Base-by-base conservation (phyloP, 2,113 vertebrate species). In the Haemorhous mexicanus region DNA sequence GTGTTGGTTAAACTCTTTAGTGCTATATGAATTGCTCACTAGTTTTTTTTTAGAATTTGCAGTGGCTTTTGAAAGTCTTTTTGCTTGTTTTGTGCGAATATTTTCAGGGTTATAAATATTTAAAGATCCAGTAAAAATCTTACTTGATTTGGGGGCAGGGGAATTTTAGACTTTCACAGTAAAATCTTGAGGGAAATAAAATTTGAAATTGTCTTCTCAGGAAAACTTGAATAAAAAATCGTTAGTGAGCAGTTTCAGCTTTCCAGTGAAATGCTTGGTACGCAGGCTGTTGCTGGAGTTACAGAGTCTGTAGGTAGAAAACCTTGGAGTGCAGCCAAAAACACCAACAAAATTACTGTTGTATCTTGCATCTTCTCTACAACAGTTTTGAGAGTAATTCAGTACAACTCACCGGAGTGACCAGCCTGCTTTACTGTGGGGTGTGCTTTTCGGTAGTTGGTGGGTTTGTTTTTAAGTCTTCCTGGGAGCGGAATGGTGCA, bases 1-100 rank as follows among this genome's bases (percentile, higher is more conserved):
- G 3, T 4, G 6, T 53, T 46, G 3, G 2, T 63, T 78, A 67
- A 80, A 28, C n/a, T 67, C 16, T 44, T 62, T 58, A 28, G 23
- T 49, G 16, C 14, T 47, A 0, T 0, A 0, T 46, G 11, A 27
- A 18, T 22, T 14, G 55, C 13, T 43, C 11, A 6, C 16, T 52
- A 8, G 9, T 20, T 9, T 56, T 70, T 70, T 69, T 56, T n/a
- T 58, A n/a, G 21, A n/a, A 13, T 23, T 58, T 33, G 32, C 8
- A 28, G 10, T 39, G 10, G 1, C 9, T 79, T 89, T 83, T 69
- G 20, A 66, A 76, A 76, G 19, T 28, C 12, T 49, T 22, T 39
- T 26, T 20, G 5, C 35, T 90, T 66, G 9, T 73, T 88, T 83
- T 8, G 1, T 6, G 7, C 1, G 0, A 22, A 13, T 59, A 7